Base-by-base conservation (phyloP, 2,113 vertebrate species). In the Platichthys stellatus region DNA sequence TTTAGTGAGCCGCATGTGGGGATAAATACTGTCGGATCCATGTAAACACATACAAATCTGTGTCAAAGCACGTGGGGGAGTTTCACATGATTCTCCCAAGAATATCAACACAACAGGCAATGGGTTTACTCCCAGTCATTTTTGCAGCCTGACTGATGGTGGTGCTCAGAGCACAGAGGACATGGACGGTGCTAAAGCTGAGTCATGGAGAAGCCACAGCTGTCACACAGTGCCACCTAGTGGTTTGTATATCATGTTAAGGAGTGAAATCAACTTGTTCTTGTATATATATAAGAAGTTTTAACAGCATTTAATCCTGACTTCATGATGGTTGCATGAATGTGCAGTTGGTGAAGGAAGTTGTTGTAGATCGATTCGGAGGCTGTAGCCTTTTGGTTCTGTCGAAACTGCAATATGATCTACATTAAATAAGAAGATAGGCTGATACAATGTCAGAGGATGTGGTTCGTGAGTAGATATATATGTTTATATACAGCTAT, bases 171-270 rank as follows among this genome's bases (percentile, higher is more conserved):
- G 70, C 49, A 56, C 2, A 67, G 57, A 26, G 61, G 53, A 72
- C 66, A 81, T 69, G 56, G 45, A 78, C 78, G 69, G 49, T 56
- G 69, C 57, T 58, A 49, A 58, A 73, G 85, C 82, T 89, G 82
- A 85, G 84, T 90, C 86, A 86, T 82, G 45, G 83, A 21, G 78
- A 86, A 64, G 35, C 2, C 24, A 69, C 17, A 53, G 60, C 78
- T 83, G 43, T 76, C 53, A 70, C 56, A 73, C 56, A 87, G 56
- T 83, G 90, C 90, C 92, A 82, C 80, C 92, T 88, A 38, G 77
- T 92, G 92, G 89, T 13, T 23, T 45, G 17, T n/a, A 24, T 31
- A 24, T 8, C 45, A 59, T 23, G 20, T 15, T 35, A 31, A 62
- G 23, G 23, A 8, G 14, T 1, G 21, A 28, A n/a, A 20, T n/a